Conservation (phyloP, 2,888 invertebrate species). For the Chromoteleia sp. region DNA sequence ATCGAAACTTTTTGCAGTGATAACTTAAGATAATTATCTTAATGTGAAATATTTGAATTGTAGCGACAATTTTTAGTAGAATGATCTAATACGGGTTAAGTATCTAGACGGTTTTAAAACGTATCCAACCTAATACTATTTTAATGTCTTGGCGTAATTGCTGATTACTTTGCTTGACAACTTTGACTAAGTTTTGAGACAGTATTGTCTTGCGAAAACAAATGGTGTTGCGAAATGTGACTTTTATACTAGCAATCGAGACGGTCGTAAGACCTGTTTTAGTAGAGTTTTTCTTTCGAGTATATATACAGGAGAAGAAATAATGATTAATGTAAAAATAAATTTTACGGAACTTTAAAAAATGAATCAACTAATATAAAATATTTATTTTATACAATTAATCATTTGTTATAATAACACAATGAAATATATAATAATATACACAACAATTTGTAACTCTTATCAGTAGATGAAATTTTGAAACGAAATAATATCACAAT, state of each 20-base stretch:
- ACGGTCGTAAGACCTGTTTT: slow-evolving; percentile 33
- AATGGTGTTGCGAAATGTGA: slow-evolving; percentile 18
- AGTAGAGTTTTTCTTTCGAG: slow-evolving; percentile 2
- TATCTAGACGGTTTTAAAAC: neutral
- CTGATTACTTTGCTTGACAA: slow-evolving; percentile 16
- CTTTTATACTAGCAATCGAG: slow-evolving; percentile 21
- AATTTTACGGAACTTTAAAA: neutral
- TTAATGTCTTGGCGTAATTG: neutral
- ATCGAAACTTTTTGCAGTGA: too few species aligned
- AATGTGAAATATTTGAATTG: neutral
- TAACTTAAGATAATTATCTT: too few species aligned
- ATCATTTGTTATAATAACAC: too few species aligned
- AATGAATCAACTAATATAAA: neutral
- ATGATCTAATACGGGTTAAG: neutral
- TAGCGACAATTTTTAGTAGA: neutral
- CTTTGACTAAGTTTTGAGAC: slow-evolving; percentile 4
- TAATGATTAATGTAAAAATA: slow-evolving; percentile 17
- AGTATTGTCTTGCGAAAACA: slow-evolving; percentile 9
- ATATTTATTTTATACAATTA: neutral
- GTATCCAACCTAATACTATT: neutral
- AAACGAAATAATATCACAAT: neutral
- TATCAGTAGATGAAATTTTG: too few species aligned
- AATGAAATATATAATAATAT: too few species aligned
- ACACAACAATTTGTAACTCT: too few species aligned
- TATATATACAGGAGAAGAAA: neutral